Evolutionary conservation across 2,888 invertebrate species (phyloP), one percentile per base, ranked within the genome.

Genomic region (Chloroclysta siterata): DNA sequence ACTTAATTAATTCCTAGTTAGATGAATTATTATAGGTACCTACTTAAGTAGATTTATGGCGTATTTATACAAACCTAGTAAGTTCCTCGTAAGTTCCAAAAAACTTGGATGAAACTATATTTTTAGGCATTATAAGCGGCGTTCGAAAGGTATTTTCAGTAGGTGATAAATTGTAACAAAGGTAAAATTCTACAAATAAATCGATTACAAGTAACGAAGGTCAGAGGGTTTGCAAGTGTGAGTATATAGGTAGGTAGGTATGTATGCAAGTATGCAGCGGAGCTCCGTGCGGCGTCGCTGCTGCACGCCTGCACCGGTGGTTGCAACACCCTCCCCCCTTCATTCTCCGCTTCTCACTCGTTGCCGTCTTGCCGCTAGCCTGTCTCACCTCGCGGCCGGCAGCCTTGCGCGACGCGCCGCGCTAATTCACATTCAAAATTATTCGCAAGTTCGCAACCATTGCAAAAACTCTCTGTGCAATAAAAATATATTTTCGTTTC

Each of bases 301-400:
- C 93, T 92, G 91, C 93, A 92, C 90, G 93, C 90, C 91, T 90
- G 91, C 93, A 90, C 91, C 91, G 92, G 89, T 83, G 84, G 91
- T 91, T 93, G 93, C 93, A 92, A 90, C 90, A 90, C 93, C 91
- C 93, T 91, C 92, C 91, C 93, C 92, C 90, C 92, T 88, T 90
- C 90, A 81, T 89, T 90, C 89, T 85, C 89, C 88, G 87, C 86
- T 90, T 90, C 91, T 91, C 92, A 85, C 89, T 91, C 93, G 89
- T 85, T 86, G 89, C 58, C 88, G 91, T 90, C 92, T 91, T 90
- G 14, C 91, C 90, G 91, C 90, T 90, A 87, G 91, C 92, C 90
- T 90, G 92, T 93, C 93, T 92, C 93, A 91, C 90, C 92, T 92
- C 91, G 92, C 93, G 92, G 93, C 92, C 93, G 92, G 91, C 91